Evolutionary conservation across 53 echinoderm and acorn worm genomes (phyloP).

Genomic region (Pentamera pediparva): DNA sequence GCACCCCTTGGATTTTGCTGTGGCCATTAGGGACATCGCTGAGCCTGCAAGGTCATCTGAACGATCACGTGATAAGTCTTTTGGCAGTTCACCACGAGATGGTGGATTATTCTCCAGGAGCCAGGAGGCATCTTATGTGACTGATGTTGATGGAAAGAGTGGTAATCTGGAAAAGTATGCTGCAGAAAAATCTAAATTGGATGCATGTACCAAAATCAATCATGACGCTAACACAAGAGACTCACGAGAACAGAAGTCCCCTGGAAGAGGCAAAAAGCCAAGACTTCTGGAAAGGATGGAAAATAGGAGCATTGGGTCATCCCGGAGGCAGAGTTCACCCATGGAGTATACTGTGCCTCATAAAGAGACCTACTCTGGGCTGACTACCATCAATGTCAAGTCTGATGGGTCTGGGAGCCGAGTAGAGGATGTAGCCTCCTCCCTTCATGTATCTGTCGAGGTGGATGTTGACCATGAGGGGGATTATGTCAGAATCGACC

Average conservation of each 20-base stretch:
- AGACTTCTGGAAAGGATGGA: background rate
- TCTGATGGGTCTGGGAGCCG: background rate
- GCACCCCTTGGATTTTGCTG: slow-evolving; percentile 20
- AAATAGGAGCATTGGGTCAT: background rate
- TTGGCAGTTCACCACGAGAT: slow-evolving; percentile 1
- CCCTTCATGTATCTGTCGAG: slow-evolving; percentile 32
- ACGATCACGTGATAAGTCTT: background rate
- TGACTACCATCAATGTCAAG: slow-evolving; percentile 17
- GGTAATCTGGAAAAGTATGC: background rate
- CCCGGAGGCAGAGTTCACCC: no score
- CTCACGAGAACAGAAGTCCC: background rate
- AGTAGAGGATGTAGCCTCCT: slow-evolving; percentile 11
- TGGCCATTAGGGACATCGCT: slow-evolving; percentile 1
- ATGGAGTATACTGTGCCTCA: no score
- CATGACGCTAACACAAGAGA: no score
- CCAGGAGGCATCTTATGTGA: background rate
- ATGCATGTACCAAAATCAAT: no score
- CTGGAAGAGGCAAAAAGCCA: background rate
- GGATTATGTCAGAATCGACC: slow-evolving; percentile 9
- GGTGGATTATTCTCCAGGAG: slow-evolving; percentile 14
- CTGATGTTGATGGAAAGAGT: background rate
- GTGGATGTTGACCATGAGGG: slow-evolving; percentile 12
- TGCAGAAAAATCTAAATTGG: background rate
- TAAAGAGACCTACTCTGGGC: slow-evolving; percentile 29
- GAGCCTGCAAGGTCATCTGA: background rate